Percentiles rank a stretch among this genome's conserved stretches.
Evolutionary conservation across 64 coral and sea anemone genomes (phyloP).

Genomic region (Anthopleura sola): DNA sequence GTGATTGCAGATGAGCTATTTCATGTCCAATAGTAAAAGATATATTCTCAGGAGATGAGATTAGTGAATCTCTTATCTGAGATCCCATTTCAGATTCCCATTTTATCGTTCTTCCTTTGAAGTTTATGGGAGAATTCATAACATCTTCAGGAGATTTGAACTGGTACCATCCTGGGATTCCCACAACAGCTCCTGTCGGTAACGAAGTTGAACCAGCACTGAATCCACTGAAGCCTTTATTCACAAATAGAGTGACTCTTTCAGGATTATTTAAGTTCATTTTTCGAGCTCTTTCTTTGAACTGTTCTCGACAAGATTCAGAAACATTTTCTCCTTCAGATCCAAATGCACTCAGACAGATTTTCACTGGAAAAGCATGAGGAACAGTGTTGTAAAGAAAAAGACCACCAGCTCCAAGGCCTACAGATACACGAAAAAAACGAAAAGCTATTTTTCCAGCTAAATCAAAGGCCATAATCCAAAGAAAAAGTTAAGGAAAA

Average conservation of each 20-base stretch:
- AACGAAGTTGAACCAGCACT: conserved; percentile 64
- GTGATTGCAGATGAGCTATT: conserved; percentile 55
- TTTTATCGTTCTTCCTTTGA: conserved; percentile 74
- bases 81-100: conserved; percentile 82
- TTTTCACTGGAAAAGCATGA: conserved; percentile 57
- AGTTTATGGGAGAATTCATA: conserved; percentile 67
- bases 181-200: conserved; percentile 64
- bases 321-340: conserved; percentile 49
- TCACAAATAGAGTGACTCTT: conserved; percentile 67
- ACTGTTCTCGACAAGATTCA: conserved; percentile 33
- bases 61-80: conserved; percentile 69
- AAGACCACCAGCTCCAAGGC: conserved; percentile 71
- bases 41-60: conserved; percentile 69
- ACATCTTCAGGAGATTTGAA: conserved; percentile 65
- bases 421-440: conserved; percentile 75
- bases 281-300: conserved; percentile 52
- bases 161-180: conserved; percentile 77
- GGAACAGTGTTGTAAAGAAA: conserved; percentile 70
- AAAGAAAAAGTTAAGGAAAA: neutral
- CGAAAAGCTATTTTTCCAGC: conserved; percentile 61
- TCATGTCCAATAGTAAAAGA: conserved; percentile 81
- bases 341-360: conserved; percentile 45
- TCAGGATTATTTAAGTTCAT: conserved; percentile 40
- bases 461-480: conserved; percentile 63
- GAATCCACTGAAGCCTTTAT: conserved; percentile 67